Conservation (phyloP, 2,113 vertebrate species). For the Furnarius figulus region DNA sequence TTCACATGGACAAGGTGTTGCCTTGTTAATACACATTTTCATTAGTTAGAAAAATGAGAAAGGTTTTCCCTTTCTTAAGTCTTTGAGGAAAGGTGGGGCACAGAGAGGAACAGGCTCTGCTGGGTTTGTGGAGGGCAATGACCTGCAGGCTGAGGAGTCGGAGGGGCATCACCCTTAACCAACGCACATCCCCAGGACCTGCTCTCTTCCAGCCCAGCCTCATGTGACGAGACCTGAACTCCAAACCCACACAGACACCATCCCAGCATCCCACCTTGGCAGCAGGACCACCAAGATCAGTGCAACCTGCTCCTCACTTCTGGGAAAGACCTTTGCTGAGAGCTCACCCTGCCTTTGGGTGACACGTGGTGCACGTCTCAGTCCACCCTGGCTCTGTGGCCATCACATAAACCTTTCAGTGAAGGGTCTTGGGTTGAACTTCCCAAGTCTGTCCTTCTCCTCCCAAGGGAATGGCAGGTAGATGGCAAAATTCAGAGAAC, state of each 20-base stretch:
- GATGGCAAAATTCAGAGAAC: background rate
- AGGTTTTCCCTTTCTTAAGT: background rate
- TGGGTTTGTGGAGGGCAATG: background rate
- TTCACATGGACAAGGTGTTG: background rate
- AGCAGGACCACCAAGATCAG: background rate
- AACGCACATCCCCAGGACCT: accelerated
- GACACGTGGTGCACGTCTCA: accelerated
- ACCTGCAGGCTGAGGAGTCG: background rate
- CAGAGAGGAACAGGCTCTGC: background rate
- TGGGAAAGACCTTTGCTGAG: background rate
- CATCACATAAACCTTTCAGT: background rate
- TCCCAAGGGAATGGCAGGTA: background rate
- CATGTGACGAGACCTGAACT: background rate
- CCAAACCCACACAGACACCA: background rate
- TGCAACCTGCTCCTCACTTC: background rate
- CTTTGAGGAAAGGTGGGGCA: background rate
- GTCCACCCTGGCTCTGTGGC: background rate
- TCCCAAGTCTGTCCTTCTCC: background rate
- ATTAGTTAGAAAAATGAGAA: background rate
- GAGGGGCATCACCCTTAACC: accelerated
- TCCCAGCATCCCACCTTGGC: background rate
- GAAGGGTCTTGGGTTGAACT: background rate
- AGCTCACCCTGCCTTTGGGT: accelerated
- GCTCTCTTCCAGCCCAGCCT: background rate
- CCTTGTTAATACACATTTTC: background rate